Evolutionary conservation across 2,888 invertebrate genomes (phyloP), one percentile per base, ranked within the genome.

Genomic region (Pediacus dermestoides): DNA sequence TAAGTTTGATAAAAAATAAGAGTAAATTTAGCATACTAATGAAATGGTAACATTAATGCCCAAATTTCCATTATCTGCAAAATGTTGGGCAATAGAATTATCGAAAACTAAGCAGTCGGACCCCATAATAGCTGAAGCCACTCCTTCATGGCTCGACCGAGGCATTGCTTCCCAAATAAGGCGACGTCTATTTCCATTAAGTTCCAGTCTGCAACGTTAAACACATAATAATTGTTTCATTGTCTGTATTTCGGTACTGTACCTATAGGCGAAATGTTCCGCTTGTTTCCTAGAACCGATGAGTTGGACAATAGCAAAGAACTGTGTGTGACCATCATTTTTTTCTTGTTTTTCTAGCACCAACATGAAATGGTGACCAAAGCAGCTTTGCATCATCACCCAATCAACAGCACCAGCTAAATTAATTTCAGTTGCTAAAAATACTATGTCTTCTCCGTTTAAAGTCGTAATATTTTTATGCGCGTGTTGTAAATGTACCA

Each of bases 381-480:
- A 99, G 71, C 99, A 99, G 15, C 94, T 94, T 73, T 99, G 99
- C 97, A 99, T 99, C 99, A 99, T 99, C 2, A 93, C 93, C 96
- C 96, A 97, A 70, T 97, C 96, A 6, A 97, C 96, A 16, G 96
- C 97, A 41, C 99, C 99, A 4, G 97, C 97, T 51, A 99, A 79
- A 74, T 97, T 99, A 45, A 99, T 99, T 70, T 99, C 99, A 22
- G 99, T 99, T 1, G 99, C 99, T 57, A 99, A 74, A 71, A 99
- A 99, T 34, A 99, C 99, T 58, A 99, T 99, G 68, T 99, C 99
- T 72, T 99, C 99, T 34, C 88, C 87, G 78, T 97, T 95, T 44
- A 99, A 75, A 33, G 96, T 99, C 10, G 97, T 99, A 60, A 97
- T 97, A 63, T 94, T 94, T 72, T 97, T 97, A 70, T 97, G 95